These are phyloP conservation scores for Planococcus citri DNA, from an alignment of 1,140 invertebrate genomes.

Conservation along the genomic window DNA sequence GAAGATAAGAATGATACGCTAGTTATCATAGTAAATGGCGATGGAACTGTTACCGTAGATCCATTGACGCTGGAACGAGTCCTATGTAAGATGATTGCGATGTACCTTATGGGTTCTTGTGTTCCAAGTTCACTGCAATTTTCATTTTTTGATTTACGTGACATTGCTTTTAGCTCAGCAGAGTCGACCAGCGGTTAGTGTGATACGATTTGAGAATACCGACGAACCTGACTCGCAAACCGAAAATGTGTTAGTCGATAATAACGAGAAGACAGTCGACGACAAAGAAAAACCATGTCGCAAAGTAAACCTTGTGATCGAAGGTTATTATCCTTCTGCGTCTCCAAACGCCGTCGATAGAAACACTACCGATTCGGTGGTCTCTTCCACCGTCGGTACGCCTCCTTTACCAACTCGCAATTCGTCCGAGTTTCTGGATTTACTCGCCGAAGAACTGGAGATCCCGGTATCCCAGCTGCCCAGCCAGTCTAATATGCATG, in stretches of 20 bases:
- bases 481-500: not conserved
- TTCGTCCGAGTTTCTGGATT: not conserved
- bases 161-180: not conserved
- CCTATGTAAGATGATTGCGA: slow-evolving; percentile 29
- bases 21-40: slow-evolving; percentile 35
- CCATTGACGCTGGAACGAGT: slow-evolving; percentile 33
- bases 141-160: not conserved
- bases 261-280: not conserved
- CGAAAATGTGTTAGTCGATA: not conserved
- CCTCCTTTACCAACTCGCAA: not conserved
- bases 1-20: slow-evolving; percentile 45
- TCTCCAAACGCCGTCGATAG: not conserved
- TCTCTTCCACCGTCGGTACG: not conserved
- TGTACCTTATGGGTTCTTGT: not conserved
- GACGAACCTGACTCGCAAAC: slow-evolving; percentile 2
- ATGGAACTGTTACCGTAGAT: slow-evolving; percentile 35
- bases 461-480: not conserved
- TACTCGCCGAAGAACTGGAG: not conserved
- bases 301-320: slow-evolving; percentile 1
- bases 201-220: not conserved
- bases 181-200: not conserved
- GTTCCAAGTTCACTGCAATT: not conserved
- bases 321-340: not conserved
- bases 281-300: not conserved
- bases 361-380: not conserved